Evolutionary conservation across 2,797 vertebrate species (phyloP), one percentile per base, ranked within the genome.

Genomic region (Percopsis omiscomaycus): DNA sequence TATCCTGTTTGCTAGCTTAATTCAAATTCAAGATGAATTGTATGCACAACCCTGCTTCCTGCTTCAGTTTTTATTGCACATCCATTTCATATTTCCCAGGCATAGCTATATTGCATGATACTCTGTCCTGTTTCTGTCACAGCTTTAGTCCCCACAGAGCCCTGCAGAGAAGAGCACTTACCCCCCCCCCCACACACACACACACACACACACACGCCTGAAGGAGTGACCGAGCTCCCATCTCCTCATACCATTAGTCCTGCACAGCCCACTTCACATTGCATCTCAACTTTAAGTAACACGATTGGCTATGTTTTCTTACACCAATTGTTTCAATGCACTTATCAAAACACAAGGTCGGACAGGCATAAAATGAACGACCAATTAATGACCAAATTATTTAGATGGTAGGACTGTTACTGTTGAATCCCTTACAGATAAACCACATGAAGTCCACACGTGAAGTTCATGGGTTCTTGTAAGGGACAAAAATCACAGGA

Each of bases 401-500:
- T 27, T 59, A 45, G 45, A 45, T 48, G 1, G 32, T 37, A 37
- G 32, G 8, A 37, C 5, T 37, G 32, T 37, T 6, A 37, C 5
- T 37, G 32, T 37, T 6, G 37, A 9, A 8, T 42, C 8, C 37
- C 8, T 42, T 42, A 10, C 9, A 42, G 37, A 42, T 9, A 42
- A 6, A 37, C 5, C 32, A 14, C 73, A 61, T 66, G 69, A 70
- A 76, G 3, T 37, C 9, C 37, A 37, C 37, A 37, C 8, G 37
- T 37, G 5, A 37, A 37, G 37, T 37, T 37, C 37, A 37, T 37
- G 37, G 5, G 6, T 37, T 37, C 37, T 37, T 37, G 37, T 37
- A 37, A 37, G 37, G 9, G 37, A 42, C 37, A 62, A 79, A 45
- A 30, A 46, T 53, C 28, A 82, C 71, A 80, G 75, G 68, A 73